Evolutionary conservation across 2,797 vertebrate species (phyloP), one percentile per base, ranked within the genome.

Genomic region (Octomys mimax): DNA sequence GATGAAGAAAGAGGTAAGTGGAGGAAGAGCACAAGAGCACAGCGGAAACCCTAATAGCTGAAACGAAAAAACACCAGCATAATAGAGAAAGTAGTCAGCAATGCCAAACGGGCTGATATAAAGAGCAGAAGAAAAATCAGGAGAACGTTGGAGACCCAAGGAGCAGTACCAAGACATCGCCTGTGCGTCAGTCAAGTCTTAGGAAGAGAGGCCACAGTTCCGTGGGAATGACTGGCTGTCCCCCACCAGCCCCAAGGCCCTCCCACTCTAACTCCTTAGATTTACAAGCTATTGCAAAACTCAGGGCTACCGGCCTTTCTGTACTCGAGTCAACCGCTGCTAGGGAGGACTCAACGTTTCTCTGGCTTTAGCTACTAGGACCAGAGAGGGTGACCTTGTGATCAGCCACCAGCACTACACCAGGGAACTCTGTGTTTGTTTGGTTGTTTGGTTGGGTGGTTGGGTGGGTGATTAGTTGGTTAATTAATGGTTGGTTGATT

Each of bases 221-320:
- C 8, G 2, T 0, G 16, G 28, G 42, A 46, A 10, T 31, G 46
- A 42, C 39, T 14, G 26, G 73, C 39, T 49, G 68, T n/a, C 5
- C 0, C 11, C 26, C 26, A 59, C 19, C 6, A 57, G 14, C 1
- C 33, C 31, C 36, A 4, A 0, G 31, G 24, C 24, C 28, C 24
- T 6, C 66, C 57, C 4, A 13, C 66, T 6, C n/a, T 39, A 1
- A 1, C 28, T 12, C 64, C 46, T 12, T 2, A n/a, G 24, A 5
- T 4, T 42, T 31, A 1, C 8, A 28, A 71, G 42, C 68, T 11
- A 2, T 0, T 1, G 33, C 46, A n/a, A 36, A 83, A 19, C 2
- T 4, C 61, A 33, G 13, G 19, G 1, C 2, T 16, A 22, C 26
- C 6, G n/a, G 0, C 1, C 5, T 49, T n/a, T 26, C 26, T 19